Percentiles rank a stretch among this genome's conserved stretches.
Conservation (phyloP, 2,797 vertebrate genomes). For the Malacoctenus gilli region DNA sequence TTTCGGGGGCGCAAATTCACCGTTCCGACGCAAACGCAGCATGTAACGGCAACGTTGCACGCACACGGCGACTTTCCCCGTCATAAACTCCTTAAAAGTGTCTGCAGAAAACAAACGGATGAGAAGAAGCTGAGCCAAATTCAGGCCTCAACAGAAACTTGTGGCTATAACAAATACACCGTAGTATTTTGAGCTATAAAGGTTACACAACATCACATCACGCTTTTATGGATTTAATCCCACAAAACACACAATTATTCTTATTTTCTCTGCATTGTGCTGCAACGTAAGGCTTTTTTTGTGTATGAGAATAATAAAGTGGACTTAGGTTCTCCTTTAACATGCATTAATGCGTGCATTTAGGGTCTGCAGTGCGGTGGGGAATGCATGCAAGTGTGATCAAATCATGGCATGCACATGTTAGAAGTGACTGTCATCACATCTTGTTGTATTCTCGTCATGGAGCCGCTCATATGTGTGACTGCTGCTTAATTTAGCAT, state of each 20-base stretch:
- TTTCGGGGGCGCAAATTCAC: not conserved
- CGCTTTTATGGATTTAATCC: not conserved
- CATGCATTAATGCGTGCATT: constrained; percentile 1
- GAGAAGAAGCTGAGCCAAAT: constrained; percentile 12
- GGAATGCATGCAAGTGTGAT: not conserved
- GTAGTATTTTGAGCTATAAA: not conserved
- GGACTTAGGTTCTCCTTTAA: not conserved
- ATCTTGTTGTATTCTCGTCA: constrained; percentile 2
- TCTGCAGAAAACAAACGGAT: constrained; percentile 7
- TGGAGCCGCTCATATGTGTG: not conserved
- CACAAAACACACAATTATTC: not conserved
- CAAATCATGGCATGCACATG: constrained; percentile 1
- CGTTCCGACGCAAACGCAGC: not conserved
- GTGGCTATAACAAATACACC: too few species aligned
- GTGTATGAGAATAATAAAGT: not conserved
- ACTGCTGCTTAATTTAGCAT: constrained; percentile 13
- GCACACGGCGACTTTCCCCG: not conserved
- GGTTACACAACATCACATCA: not conserved
- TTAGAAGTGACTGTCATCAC: constrained; percentile 8
- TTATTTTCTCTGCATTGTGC: not conserved
- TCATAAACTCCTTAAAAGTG: too few species aligned
- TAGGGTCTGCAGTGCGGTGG: not conserved
- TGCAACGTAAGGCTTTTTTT: not conserved
- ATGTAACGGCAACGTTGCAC: too few species aligned
- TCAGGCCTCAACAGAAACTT: constrained; percentile 10